Evolutionary conservation across 2,888 invertebrate genomes (phyloP).

Genomic region (Aporophyla nigra): DNA sequence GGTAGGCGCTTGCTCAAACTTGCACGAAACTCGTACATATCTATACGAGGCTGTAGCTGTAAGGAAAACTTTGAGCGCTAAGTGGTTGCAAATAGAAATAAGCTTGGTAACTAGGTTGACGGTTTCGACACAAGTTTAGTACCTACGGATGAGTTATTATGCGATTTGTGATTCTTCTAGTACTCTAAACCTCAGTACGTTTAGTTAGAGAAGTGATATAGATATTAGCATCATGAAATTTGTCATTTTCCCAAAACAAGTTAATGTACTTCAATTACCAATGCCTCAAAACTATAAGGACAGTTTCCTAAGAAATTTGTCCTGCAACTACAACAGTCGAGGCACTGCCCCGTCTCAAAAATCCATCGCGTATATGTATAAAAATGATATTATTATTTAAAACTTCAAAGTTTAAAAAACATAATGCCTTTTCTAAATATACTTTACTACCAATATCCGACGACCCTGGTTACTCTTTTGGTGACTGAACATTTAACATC

Average conservation of each 20-base stretch:
- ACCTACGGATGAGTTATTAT: background rate
- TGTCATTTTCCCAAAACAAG: background rate
- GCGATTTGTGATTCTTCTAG: background rate
- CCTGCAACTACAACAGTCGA: too few relatives aligned
- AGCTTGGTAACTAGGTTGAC: background rate
- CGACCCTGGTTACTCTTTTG: too few relatives aligned
- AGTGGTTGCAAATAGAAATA: background rate
- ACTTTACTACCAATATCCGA: too few relatives aligned
- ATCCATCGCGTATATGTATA: too few relatives aligned
- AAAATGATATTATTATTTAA: too few relatives aligned
- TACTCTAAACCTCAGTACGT: background rate
- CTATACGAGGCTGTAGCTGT: background rate
- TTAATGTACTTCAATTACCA: background rate
- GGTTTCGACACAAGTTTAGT: background rate
- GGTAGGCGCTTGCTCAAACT: conserved; percentile 30
- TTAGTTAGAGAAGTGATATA: background rate
- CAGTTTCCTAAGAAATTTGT: background rate
- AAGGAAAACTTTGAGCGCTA: conserved; percentile 14
- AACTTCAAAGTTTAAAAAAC: too few relatives aligned
- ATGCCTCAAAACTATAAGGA: background rate
- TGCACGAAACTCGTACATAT: background rate
- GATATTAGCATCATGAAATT: too few relatives aligned
- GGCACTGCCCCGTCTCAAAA: too few relatives aligned
- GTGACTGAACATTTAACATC: too few relatives aligned
- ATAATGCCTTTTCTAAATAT: too few relatives aligned